Evolutionary conservation across 2,888 invertebrate species (phyloP).

Genomic region (Epinotia demarniana): DNA sequence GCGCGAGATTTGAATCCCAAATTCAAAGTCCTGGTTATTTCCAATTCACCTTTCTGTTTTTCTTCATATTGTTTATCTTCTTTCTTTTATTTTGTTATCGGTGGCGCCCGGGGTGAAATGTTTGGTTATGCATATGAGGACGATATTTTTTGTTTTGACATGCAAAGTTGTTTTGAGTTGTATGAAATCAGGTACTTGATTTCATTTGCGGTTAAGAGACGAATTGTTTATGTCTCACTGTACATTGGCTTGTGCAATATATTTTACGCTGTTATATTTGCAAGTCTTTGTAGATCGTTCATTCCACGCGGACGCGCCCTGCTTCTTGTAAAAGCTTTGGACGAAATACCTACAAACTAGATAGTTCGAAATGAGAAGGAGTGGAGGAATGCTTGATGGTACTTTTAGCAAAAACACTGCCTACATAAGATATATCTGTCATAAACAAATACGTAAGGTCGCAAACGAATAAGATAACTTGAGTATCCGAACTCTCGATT

Average conservation of each 20-base stretch:
- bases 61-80: slow-evolving; percentile 80
- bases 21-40: slow-evolving; percentile 73
- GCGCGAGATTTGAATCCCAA: slow-evolving; percentile 84
- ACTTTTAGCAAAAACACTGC: too few relatives aligned
- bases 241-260: too few relatives aligned
- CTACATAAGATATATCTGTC: too few relatives aligned
- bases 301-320: too few relatives aligned
- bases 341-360: too few relatives aligned
- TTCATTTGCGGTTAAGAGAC: neutral
- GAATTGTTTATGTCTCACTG: neutral
- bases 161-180: slow-evolving; percentile 36
- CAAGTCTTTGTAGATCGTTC: too few relatives aligned
- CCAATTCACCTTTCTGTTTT: slow-evolving; percentile 80
- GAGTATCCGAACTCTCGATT: neutral
- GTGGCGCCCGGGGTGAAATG: slow-evolving; percentile 59
- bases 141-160: slow-evolving; percentile 43
- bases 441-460: too few relatives aligned
- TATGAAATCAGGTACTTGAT: slow-evolving; percentile 25
- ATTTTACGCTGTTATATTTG: too few relatives aligned
- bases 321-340: too few relatives aligned
- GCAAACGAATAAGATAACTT: too few relatives aligned
- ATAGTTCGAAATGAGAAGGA: too few relatives aligned
- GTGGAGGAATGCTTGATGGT: too few relatives aligned
- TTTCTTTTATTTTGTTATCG: slow-evolving; percentile 77
- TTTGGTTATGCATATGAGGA: slow-evolving; percentile 70